A percentile compares a stretch with the other conserved stretches of the same genome.
Evolutionary conservation across 1,140 invertebrate genomes (phyloP).

Genomic region (Palaemon carinicauda): DNA sequence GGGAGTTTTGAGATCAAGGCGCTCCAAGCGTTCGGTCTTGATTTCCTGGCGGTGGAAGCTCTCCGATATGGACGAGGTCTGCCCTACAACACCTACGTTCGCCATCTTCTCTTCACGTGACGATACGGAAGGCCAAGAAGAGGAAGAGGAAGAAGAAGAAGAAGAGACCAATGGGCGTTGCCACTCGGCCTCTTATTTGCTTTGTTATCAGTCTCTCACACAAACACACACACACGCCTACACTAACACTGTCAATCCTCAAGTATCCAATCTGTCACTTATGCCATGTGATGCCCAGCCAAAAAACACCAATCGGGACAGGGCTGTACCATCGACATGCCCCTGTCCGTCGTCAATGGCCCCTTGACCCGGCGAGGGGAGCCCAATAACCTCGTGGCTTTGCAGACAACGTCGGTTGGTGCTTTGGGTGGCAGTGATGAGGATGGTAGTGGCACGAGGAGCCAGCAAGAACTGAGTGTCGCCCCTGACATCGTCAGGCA

Average conservation of each 20-base stretch:
- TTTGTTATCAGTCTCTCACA: not conserved
- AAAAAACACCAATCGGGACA: not conserved
- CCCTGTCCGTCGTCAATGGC: no score
- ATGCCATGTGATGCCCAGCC: slow-evolving; percentile 1
- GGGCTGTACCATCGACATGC: slow-evolving; percentile 18
- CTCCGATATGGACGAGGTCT: slow-evolving; percentile 50
- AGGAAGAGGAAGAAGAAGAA: no score
- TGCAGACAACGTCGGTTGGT: not conserved
- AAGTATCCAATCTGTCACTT: slow-evolving; percentile 7
- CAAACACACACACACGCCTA: not conserved
- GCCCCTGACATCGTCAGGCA: slow-evolving; percentile 37
- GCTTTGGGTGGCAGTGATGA: not conserved
- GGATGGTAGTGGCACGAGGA: slow-evolving; percentile 30
- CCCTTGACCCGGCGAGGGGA: no score
- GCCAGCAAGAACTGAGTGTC: slow-evolving; percentile 44
- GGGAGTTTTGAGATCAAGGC: slow-evolving; percentile 56
- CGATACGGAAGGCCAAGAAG: not conserved
- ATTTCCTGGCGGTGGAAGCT: slow-evolving; percentile 53
- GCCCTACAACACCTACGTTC: slow-evolving; percentile 41
- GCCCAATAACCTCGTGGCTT: no score
- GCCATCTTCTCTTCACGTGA: slow-evolving; percentile 48
- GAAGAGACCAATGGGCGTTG: not conserved
- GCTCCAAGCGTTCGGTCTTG: slow-evolving; percentile 47
- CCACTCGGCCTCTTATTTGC: not conserved
- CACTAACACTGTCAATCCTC: slow-evolving; percentile 18